phyloP scores from a whole-genome alignment of 53 echinoderm and acorn worm genomes.

The Crossaster papposus region DNA sequence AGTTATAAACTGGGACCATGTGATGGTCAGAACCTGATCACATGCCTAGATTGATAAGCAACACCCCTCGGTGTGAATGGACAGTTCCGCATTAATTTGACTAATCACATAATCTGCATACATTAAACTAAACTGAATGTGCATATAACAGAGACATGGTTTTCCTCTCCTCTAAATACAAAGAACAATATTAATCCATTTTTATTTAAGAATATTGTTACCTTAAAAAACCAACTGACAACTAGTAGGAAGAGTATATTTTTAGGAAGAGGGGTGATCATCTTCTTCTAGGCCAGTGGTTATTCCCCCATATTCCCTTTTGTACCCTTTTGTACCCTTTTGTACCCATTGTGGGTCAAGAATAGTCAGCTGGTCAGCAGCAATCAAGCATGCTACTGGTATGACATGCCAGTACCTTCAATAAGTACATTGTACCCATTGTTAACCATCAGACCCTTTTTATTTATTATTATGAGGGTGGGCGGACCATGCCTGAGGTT shows the following conservation, averaged over 20 bases:
- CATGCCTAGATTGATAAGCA: neutral
- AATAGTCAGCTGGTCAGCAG: neutral
- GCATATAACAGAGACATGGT: neutral
- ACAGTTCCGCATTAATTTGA: neutral
- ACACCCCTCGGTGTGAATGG: slow-evolving; percentile 24
- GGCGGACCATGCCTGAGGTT: neutral
- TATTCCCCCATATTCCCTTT: neutral
- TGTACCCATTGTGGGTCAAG: neutral
- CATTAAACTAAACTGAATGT: neutral
- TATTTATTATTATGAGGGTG: neutral
- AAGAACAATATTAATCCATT: too few species aligned
- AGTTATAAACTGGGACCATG: neutral
- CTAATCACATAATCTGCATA: neutral
- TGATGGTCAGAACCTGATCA: slow-evolving; percentile 17
- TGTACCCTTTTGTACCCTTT: neutral
- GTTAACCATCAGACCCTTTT: neutral
- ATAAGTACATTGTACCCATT: neutral
- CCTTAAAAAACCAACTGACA: neutral
- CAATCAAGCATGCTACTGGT: neutral
- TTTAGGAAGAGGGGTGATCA: neutral
- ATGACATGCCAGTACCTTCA: neutral
- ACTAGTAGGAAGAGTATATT: neutral
- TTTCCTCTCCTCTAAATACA: neutral
- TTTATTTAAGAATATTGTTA: too few species aligned
- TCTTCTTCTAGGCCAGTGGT: neutral